phyloP scores from a whole-genome alignment of 2,113 vertebrate genomes.

The Aptenodytes forsteri region DNA sequence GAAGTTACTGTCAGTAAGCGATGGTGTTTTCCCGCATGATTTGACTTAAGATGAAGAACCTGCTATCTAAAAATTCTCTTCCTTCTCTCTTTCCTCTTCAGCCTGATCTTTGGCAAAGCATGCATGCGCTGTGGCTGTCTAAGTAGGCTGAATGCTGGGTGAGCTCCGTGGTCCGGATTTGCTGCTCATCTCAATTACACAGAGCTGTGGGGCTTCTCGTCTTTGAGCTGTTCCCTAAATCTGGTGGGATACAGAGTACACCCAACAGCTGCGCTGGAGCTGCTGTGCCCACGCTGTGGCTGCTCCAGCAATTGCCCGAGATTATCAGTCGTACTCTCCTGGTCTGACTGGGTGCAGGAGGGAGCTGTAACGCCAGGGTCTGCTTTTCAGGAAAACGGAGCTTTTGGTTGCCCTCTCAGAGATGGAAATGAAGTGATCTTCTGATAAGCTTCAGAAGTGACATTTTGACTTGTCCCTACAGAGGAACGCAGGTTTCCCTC shows the following conservation, averaged over 20 bases:
- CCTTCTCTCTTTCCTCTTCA: background rate
- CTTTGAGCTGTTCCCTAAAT: background rate
- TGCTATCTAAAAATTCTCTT: background rate
- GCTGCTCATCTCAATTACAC: background rate
- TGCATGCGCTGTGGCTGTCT: background rate
- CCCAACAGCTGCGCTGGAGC: rapidly evolving
- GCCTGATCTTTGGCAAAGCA: background rate
- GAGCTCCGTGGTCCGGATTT: background rate
- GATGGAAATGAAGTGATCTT: background rate
- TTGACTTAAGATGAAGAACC: background rate
- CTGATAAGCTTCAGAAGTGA: background rate
- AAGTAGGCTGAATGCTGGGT: background rate
- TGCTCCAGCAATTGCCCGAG: background rate
- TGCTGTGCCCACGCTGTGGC: background rate
- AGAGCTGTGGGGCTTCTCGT: background rate
- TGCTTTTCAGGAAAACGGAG: background rate
- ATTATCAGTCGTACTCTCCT: rapidly evolving
- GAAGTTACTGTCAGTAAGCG: background rate
- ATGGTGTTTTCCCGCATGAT: background rate
- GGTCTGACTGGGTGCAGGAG: background rate
- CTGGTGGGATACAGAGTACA: background rate
- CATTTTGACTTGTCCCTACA: background rate
- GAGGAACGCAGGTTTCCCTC: background rate
- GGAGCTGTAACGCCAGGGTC: background rate
- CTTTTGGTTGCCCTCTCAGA: background rate